Evolutionary conservation across 37 sponge, comb jelly and placozoan genomes (phyloP), one percentile per base, ranked within the genome.

Genomic region (Axinella damicornis): DNA sequence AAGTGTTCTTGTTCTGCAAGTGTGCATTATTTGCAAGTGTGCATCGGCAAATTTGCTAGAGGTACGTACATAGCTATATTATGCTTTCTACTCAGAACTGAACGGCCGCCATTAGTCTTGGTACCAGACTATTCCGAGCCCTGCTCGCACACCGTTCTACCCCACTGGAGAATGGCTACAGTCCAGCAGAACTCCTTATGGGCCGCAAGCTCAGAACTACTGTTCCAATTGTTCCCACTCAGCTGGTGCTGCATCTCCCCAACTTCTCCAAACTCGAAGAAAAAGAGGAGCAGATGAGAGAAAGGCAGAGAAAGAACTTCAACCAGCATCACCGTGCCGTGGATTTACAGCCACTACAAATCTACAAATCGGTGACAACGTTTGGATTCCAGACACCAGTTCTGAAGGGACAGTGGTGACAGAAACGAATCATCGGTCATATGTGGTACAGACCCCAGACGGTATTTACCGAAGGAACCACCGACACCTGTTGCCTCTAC

Each of bases 131-230:
- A 40, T 76, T 35, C 32, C 46, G 76, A 52, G 78, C 57, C 0
- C 58, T 85, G 24, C 32, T 85, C 56, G 67, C 77, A 2, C 77
- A 85, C 53, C 68, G 78, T 36, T 56, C 86, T 28, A 77, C 86
- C 22, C 86, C 78, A 46, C 46, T 85, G 68, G 46, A 54, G 27
- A 75, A 77, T 65, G 78, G 86, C 39, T 85, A 77, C 55, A 76
- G 76, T 37, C 85, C 85, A 75, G 75, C 77, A 24, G 85, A 84
- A 32, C 76, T 75, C 21, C 30, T 84, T n/a, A 85, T 85, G 86
- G 77, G 86, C 6, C 52, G 71, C 31, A 76, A 77, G 57, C 35
- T 85, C 5, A 57, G 78, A 15, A 67, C 78, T 24, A 76, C 54
- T 16, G 37, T 85, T 5, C 78, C 77, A 22, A 37, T 85, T 14